These are phyloP conservation scores for Syrphus vitripennis DNA, from an alignment of 2,888 invertebrate genomes.

Conservation along the genomic window DNA sequence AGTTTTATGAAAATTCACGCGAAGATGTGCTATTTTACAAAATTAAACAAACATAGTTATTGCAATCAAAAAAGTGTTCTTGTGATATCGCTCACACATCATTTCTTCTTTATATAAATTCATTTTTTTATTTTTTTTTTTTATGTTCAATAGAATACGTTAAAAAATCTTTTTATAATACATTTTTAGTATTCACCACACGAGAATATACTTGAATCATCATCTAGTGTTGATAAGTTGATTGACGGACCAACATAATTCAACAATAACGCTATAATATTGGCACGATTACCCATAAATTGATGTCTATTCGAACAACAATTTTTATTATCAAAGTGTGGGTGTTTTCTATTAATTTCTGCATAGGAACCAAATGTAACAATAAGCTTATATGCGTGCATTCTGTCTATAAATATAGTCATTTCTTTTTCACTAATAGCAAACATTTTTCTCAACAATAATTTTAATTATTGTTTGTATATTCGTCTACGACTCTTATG, in stretches of 20 bases:
- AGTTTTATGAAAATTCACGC: constrained; percentile 27
- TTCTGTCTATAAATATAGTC: background rate
- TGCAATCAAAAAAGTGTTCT: constrained; percentile 51
- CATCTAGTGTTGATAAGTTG: background rate
- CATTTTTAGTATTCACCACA: background rate
- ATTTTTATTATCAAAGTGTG: constrained; percentile 6
- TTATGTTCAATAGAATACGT: no score
- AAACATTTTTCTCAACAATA: background rate
- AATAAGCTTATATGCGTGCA: constrained; percentile 4
- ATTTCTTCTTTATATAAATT: constrained; percentile 18
- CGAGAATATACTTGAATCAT: background rate
- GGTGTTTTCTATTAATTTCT: background rate
- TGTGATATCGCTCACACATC: constrained; percentile 31
- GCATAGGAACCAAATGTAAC: background rate
- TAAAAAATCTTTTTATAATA: background rate
- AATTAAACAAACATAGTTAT: constrained; percentile 38
- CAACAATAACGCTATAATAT: background rate
- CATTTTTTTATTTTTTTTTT: no score
- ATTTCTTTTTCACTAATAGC: background rate
- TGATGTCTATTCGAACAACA: background rate
- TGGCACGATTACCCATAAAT: background rate
- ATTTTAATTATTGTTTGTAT: background rate
- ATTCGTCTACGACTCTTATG: constrained; percentile 15
- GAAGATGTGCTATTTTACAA: constrained; percentile 42
- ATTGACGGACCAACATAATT: background rate